A percentile compares a stretch with the other conserved stretches of the same genome.
Evolutionary conservation across 2,797 vertebrate species (phyloP).

Genomic region (Lophius americanus): DNA sequence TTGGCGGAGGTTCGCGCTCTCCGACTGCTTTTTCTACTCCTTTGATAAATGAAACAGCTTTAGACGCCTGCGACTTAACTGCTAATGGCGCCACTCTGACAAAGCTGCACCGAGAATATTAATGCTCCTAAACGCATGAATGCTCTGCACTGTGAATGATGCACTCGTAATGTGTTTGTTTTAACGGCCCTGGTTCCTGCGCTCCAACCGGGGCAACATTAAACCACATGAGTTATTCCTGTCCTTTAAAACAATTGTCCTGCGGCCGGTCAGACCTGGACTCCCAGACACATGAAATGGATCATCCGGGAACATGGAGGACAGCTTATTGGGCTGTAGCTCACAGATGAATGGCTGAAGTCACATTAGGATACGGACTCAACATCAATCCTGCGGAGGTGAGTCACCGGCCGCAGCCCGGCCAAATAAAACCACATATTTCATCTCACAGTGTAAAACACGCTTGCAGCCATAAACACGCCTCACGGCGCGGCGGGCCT

Average conservation of each 20-base stretch:
- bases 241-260: slow-evolving; percentile 39
- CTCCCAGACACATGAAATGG: slow-evolving; percentile 15
- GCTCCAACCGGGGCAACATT: background rate
- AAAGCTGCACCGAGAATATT: background rate
- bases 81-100: background rate
- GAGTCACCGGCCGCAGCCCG: slow-evolving; percentile 57
- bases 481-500: slow-evolving; percentile 64
- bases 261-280: slow-evolving; percentile 10
- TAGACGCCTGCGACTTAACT: slow-evolving; percentile 3
- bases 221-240: background rate
- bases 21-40: too few relatives aligned
- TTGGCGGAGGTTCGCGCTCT: background rate
- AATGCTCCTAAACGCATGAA: background rate
- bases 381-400: slow-evolving; percentile 61
- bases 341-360: slow-evolving; percentile 79
- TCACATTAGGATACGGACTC: slow-evolving; percentile 73
- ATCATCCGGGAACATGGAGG: slow-evolving; percentile 63
- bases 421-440: slow-evolving; percentile 83
- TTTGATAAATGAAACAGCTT: background rate
- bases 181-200: background rate
- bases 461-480: slow-evolving; percentile 79
- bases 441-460: slow-evolving; percentile 83
- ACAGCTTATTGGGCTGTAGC: slow-evolving; percentile 62
- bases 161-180: slow-evolving; percentile 17
- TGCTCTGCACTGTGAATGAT: slow-evolving; percentile 8